Base-by-base conservation (phyloP, 2,888 invertebrate species). In the Panopea generosa region DNA sequence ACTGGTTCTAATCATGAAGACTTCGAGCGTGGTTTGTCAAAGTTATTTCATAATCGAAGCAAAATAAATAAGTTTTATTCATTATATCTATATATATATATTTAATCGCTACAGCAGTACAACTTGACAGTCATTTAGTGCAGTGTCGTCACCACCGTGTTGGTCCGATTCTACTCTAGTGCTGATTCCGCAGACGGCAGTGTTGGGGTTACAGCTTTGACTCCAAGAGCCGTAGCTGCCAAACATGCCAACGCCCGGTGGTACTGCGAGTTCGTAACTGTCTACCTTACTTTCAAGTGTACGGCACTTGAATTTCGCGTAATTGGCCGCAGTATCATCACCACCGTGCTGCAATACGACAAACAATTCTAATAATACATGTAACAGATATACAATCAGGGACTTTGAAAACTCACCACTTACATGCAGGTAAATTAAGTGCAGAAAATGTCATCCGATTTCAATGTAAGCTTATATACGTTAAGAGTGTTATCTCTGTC, bases 261-360 rank as follows among this genome's bases (percentile, higher is more conserved):
- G 14, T 11, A 38, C 14, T 20, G 38, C 33, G 14, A 69, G 29
- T 16, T 69, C 69, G 26, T 69, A 62, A n/a, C 45, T 40, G 9
- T 24, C 29, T 18, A n/a, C 9, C 1, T 3, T 18, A 2, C 45
- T n/a, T 1, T 6, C 33, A 29, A 69, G 38, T 22, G 60, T 47
- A 1, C 69, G 61, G 18, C 69, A 69, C 18, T 55, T 24, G 26
- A 69, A 61, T 29, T 69, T 62, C 7, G 55, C 47, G 29, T 33
- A 69, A 22, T 69, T 60, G 0, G 60, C 62, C 11, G 29, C 49
- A 0, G 69, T 55, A 55, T 69, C 69, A 38, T 69, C 69, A 14
- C 61, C 53, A 1, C 40, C n/a, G 27, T 22, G 18, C 66, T 66
- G 24, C 7, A 57, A 57, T 22, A 57, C 22, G 40, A n/a, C n/a